Base-by-base conservation (phyloP, 2,888 invertebrate genomes). In the Mythimna pallens region DNA sequence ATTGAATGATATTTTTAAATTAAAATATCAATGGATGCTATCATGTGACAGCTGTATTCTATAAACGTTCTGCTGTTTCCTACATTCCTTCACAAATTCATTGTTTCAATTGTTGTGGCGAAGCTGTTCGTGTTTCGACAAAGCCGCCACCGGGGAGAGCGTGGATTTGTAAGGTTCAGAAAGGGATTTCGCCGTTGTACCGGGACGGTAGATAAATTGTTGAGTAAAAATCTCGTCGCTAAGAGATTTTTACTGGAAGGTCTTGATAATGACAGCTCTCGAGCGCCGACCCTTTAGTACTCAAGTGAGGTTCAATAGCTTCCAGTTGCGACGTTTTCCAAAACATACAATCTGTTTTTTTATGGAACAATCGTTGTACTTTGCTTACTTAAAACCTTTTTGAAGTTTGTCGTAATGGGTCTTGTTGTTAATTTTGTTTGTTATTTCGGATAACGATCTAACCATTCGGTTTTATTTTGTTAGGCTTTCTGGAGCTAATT, bases 251-350 rank as follows among this genome's bases (percentile, higher is more conserved):
- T 88, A 86, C 84, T 76, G 69, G 87, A 84, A 88, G 89, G 88
- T 89, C 89, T 89, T 88, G 88, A 89, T 93, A 93, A 92, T 91
- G 91, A 91, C 90, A 88, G 85, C 88, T 83, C 91, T 92, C 87
- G 89, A 92, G 87, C 22, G 65, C 63, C 65, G 82, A 73, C 75
- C 86, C 89, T 84, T 84, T 86, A 83, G 85, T 75, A 79, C 86
- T 90, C 86, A 80, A 92, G 91, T 86, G 87, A 84, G 82, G 82
- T 85, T 83, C 84, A 81, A 88, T 87, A 80, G 76, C 79, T 78
- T 78, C 30, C 59, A 70, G 75, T 86, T 78, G 84, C 84, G 85
- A 84, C 71, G 76, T 78, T 86, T 84, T 81, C 73, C 75, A 74
- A 78, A 70, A 76, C 86, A 86, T 81, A 83, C 79, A 82, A 86